Conservation (phyloP, 2,888 invertebrate species). For the Ophioninae sp. region DNA sequence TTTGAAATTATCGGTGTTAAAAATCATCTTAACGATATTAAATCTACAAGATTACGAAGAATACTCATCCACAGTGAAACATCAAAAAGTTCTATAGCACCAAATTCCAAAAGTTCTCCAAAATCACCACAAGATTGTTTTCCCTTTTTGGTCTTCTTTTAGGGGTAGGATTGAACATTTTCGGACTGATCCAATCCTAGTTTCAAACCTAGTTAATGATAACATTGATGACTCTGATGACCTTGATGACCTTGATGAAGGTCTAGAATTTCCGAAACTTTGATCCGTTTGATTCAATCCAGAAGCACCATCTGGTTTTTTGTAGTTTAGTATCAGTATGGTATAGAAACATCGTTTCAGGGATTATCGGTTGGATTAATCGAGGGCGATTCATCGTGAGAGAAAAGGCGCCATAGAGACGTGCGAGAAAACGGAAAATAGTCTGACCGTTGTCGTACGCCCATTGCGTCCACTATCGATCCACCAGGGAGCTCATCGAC, state of each 20-base stretch:
- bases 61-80: neutral
- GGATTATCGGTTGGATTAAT: neutral
- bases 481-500: slow-evolving; percentile 37
- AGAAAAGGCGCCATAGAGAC: slow-evolving; percentile 22
- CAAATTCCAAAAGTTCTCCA: neutral
- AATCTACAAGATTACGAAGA: neutral
- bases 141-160: neutral
- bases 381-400: slow-evolving; percentile 5
- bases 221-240: neutral
- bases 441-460: neutral
- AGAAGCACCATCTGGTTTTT: neutral
- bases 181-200: no score
- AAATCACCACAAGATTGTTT: neutral
- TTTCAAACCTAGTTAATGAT: neutral
- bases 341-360: neutral
- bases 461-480: slow-evolving; percentile 42
- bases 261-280: neutral
- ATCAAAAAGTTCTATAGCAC: neutral
- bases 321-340: neutral
- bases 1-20: neutral
- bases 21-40: neutral
- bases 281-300: neutral
- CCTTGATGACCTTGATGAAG: neutral
- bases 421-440: slow-evolving; percentile 24
- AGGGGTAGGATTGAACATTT: neutral